Base-by-base conservation (phyloP, 2,797 vertebrate genomes). In the Myotis vivesi region DNA sequence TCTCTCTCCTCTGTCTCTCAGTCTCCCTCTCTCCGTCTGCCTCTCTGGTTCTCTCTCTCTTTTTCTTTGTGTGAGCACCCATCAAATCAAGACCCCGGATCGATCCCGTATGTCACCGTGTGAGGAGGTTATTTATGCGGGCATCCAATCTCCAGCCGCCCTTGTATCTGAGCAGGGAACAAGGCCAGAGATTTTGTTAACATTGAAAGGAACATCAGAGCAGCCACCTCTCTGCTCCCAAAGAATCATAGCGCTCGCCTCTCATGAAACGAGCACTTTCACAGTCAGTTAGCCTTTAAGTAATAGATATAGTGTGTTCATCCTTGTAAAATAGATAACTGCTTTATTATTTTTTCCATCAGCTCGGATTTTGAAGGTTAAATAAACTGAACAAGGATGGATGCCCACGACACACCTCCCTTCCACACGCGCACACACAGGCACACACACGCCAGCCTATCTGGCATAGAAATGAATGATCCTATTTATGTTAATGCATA, bases 401-500 rank as follows among this genome's bases (percentile, higher is more conserved):
- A 99, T 99, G 99, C 98, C 98, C 97, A 97, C 98, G 95, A 97
- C 97, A 95, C 97, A 95, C 95, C 97, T 97, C 97, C 96, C 97
- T 95, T 97, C 96, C 90, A 85, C 96, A 94, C 96, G 95, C 96
- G 33, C 97, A 96, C 98, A 97, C 84, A 86, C 96, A 96, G 97
- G 97, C 98, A 95, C 98, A 98, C 98, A 98, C 97, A 98, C 97
- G 97, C 98, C 97, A 97, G 98, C 98, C 99, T 99, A 98, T 99
- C 99, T 99, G 99, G 99, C 98, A 98, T 98, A 99, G 99, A 99
- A 99, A 99, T 99, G 99, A 99, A 99, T 99, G 99, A 99, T 99
- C 99, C 99, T 99, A 99, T 99, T 99, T 99, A 99, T 99, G 99
- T 99, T 99, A 99, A 99, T 99, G 99, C 99, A 99, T 99, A 99